phyloP scores from a whole-genome alignment of 2,113 vertebrate species.

The Rhombomys opimus region DNA sequence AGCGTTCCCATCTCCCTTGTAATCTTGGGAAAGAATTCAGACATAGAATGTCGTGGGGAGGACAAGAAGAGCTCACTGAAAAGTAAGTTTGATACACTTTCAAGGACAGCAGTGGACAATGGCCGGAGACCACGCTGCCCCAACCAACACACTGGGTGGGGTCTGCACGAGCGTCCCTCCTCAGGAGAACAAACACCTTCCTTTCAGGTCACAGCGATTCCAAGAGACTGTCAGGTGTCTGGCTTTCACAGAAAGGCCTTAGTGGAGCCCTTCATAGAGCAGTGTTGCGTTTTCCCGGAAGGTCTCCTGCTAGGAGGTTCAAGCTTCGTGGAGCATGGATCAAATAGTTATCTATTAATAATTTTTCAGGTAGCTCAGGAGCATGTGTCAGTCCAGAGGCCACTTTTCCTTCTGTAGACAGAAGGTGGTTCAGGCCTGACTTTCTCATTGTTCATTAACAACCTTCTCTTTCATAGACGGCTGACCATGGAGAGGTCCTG shows the following conservation, averaged over 20 bases:
- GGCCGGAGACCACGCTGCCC: not conserved
- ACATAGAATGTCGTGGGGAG: not conserved
- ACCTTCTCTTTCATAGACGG: not conserved
- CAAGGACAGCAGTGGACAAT: not conserved
- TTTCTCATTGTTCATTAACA: not conserved
- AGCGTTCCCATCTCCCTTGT: not conserved
- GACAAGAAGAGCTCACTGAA: not conserved
- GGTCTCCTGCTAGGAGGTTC: not conserved
- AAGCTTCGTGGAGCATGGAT: not conserved
- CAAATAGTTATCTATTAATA: not conserved
- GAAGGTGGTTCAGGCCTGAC: not conserved
- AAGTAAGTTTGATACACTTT: not conserved
- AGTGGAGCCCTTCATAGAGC: not conserved
- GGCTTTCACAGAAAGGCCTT: not conserved
- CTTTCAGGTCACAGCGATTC: not conserved
- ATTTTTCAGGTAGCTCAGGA: not conserved
- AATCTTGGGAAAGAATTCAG: not conserved
- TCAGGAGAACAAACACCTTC: not conserved
- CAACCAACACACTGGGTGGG: not conserved
- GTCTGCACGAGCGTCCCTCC: not conserved
- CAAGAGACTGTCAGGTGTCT: too few species aligned
- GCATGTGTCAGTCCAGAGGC: not conserved
- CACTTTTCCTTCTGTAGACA: not conserved
- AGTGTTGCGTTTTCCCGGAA: not conserved
- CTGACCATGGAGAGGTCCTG: not conserved